These are phyloP conservation scores for Pararge aegeria DNA, from an alignment of 1,140 invertebrate genomes.

Conservation along the genomic window DNA sequence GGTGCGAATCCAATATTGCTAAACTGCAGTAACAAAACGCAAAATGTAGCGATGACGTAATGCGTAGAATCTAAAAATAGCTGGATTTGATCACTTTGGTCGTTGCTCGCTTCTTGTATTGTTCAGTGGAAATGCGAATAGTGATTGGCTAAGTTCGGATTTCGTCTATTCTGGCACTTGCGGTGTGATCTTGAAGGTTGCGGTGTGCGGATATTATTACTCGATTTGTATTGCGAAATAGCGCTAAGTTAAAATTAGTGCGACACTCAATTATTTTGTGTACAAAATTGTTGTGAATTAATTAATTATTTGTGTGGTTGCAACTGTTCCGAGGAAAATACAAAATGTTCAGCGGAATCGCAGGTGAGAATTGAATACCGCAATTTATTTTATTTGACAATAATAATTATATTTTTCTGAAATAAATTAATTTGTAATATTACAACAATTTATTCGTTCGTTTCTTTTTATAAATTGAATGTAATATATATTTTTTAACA, in stretches of 20 bases:
- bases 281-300: slow-evolving; percentile 18
- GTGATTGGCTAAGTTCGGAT: slow-evolving; percentile 28
- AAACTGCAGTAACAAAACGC: slow-evolving; percentile 49
- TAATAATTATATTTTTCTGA: not conserved
- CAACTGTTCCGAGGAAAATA: slow-evolving; percentile 33
- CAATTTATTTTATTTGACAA: not conserved
- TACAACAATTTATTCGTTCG: not conserved
- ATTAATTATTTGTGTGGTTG: slow-evolving; percentile 21
- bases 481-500: no score
- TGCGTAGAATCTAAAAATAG: slow-evolving; percentile 53
- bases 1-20: no score
- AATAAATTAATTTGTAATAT: not conserved
- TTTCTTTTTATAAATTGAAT: no score
- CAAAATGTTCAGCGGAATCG: slow-evolving; percentile 73
- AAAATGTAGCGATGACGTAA: slow-evolving; percentile 51
- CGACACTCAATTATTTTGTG: slow-evolving; percentile 23
- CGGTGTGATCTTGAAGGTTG: slow-evolving; percentile 31
- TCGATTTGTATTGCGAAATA: slow-evolving; percentile 20
- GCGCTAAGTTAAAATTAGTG: slow-evolving; percentile 33
- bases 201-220: slow-evolving; percentile 27
- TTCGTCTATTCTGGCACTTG: slow-evolving; percentile 25
- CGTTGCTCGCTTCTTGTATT: slow-evolving; percentile 28
- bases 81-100: slow-evolving; percentile 40
- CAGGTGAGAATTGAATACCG: slow-evolving; percentile 48
- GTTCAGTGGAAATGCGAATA: slow-evolving; percentile 33